Conservation (phyloP, 1,140 invertebrate species). For the Orchestia grillus region DNA sequence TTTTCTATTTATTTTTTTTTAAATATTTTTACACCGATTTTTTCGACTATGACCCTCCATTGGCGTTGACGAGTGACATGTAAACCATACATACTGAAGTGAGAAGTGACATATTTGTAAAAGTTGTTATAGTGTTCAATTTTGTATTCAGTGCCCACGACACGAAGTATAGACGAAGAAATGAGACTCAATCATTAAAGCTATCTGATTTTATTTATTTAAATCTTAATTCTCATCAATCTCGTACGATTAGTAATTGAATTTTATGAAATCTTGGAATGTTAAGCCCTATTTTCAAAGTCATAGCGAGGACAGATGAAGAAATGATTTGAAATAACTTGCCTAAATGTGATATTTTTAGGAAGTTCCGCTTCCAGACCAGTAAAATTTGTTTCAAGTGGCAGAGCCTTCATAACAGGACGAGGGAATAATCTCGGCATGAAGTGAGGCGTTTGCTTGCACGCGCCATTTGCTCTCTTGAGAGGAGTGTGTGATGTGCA, state of each 20-base stretch:
- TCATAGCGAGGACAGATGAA: not conserved
- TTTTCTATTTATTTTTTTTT: not conserved
- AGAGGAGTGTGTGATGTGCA: not conserved
- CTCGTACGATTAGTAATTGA: not conserved
- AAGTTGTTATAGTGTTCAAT: not conserved
- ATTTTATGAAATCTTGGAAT: not conserved
- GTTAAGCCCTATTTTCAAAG: not conserved
- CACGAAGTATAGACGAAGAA: not conserved
- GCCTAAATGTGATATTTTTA: not conserved
- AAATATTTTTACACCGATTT: not conserved
- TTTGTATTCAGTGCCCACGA: not conserved
- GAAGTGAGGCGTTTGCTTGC: not conserved
- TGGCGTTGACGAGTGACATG: no score
- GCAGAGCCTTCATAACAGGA: not conserved
- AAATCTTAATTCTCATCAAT: not conserved
- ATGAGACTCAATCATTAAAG: not conserved
- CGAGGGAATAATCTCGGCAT: not conserved
- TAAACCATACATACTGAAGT: no score
- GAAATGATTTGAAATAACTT: not conserved
- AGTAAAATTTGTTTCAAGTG: not conserved
- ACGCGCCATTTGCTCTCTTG: not conserved
- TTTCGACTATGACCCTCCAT: not conserved
- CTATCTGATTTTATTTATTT: not conserved
- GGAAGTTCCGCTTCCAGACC: not conserved
- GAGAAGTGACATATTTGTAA: not conserved